Evolutionary conservation across 2,888 invertebrate species (phyloP).

Genomic region (Octonoba sinensis): DNA sequence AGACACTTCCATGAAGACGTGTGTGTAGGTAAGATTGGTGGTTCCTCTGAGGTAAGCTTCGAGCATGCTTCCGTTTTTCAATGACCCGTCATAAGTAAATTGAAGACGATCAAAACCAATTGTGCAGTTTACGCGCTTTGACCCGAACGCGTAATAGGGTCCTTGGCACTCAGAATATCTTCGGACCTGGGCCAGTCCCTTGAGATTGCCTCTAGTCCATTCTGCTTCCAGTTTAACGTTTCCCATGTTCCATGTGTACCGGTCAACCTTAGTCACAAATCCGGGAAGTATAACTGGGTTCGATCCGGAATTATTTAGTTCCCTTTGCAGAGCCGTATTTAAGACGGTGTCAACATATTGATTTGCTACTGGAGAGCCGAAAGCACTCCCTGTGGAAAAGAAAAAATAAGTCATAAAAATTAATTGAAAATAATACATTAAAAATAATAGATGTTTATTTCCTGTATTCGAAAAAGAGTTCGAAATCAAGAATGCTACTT

Average conservation of each 20-base stretch:
- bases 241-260: slow-evolving; percentile 51
- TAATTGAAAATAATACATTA: too few relatives aligned
- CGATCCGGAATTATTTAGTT: slow-evolving; percentile 11
- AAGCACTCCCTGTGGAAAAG: slow-evolving; percentile 20
- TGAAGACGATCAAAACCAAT: slow-evolving; percentile 34
- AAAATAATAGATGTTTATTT: too few relatives aligned
- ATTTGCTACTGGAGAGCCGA: slow-evolving; percentile 46
- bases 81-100: slow-evolving; percentile 41
- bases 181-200: slow-evolving; percentile 33
- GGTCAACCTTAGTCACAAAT: slow-evolving; percentile 44
- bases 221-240: slow-evolving; percentile 55
- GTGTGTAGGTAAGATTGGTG: slow-evolving; percentile 30
- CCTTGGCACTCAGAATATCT: slow-evolving; percentile 51
- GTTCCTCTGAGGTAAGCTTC: slow-evolving; percentile 47
- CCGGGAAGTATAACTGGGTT: slow-evolving; percentile 43
- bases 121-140: slow-evolving; percentile 46
- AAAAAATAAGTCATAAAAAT: too few relatives aligned
- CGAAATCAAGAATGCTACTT: too few relatives aligned
- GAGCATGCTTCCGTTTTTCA: slow-evolving; percentile 59
- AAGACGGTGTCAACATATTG: slow-evolving; percentile 53
- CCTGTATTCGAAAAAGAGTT: too few relatives aligned
- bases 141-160: slow-evolving; percentile 46
- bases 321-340: slow-evolving; percentile 35
- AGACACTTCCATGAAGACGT: slow-evolving; percentile 26
- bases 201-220: slow-evolving; percentile 31